Percentiles rank a stretch among this genome's conserved stretches.
phyloP scores from a whole-genome alignment of 2,113 vertebrate genomes.

The Piaya cayana region DNA sequence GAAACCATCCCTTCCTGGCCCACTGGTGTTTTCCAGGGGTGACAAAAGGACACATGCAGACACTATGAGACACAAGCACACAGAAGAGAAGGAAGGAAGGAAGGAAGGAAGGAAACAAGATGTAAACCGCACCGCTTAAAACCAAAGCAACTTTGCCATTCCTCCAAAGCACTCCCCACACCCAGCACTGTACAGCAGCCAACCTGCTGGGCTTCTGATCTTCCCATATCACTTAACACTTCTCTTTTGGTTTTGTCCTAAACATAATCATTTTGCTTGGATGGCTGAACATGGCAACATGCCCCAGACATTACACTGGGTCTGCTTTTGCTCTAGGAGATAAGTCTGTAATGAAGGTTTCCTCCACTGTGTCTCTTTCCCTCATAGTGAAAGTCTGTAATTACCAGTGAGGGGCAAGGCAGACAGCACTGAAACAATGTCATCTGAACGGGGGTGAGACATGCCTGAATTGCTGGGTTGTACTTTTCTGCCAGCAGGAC shows the following conservation, averaged over 20 bases:
- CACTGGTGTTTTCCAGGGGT: background rate
- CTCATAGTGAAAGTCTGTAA: conserved; percentile 77
- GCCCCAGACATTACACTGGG: conserved; percentile 64
- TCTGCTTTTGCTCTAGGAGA: conserved; percentile 60
- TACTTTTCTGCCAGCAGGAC: conserved; percentile 60
- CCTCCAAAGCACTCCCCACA: conserved; percentile 23
- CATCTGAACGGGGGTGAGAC: conserved; percentile 80
- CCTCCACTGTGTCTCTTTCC: conserved; percentile 53
- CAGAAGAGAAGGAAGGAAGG: conserved; percentile 7
- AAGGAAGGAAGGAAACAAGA: conserved; percentile 29
- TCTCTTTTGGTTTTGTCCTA: conserved; percentile 58
- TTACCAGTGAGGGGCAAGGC: conserved; percentile 77
- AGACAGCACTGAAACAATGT: conserved; percentile 76
- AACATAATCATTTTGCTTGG: conserved; percentile 27
- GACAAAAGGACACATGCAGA: background rate
- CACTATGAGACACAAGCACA: background rate
- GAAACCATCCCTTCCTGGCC: background rate
- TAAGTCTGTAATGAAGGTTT: conserved; percentile 78
- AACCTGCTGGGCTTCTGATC: conserved; percentile 15
- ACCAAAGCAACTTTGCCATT: background rate
- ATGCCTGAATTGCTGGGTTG: conserved; percentile 76
- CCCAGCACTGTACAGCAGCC: conserved; percentile 26
- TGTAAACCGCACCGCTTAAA: background rate
- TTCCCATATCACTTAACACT: conserved; percentile 63
- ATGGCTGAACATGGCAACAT: conserved; percentile 1